These are phyloP conservation scores for Leptinotarsa defecta DNA, from an alignment of 1,140 invertebrate genomes.

Conservation along the genomic window DNA sequence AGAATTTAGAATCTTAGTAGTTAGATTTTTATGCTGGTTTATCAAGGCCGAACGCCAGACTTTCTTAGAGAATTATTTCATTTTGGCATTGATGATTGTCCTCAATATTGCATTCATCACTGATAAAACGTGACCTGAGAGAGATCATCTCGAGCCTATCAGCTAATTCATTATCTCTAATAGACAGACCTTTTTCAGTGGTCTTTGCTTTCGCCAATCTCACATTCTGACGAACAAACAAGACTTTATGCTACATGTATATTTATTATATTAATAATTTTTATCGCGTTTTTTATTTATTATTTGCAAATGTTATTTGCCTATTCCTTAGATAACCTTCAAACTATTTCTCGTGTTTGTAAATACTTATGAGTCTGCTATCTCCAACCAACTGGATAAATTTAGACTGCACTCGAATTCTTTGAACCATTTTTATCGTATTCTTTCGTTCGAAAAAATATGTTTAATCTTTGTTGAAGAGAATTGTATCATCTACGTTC, in stretches of 20 bases:
- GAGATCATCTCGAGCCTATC: not conserved
- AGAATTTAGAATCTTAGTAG: too few species aligned
- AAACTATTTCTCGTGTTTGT: constrained; percentile 37
- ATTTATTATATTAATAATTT: constrained; percentile 31
- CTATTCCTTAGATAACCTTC: constrained; percentile 38
- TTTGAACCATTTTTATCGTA: constrained; percentile 12
- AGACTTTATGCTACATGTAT: constrained; percentile 21
- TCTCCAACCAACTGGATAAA: constrained; percentile 10
- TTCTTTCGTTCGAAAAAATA: constrained; percentile 13
- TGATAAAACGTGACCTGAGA: not conserved
- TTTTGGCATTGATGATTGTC: too few species aligned
- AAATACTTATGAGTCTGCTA: constrained; percentile 25
- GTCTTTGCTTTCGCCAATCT: constrained; percentile 8
- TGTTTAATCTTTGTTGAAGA: not conserved
- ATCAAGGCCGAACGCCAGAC: too few species aligned
- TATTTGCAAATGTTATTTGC: constrained; percentile 38
- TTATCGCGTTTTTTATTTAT: constrained; percentile 37
- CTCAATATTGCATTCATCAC: too few species aligned
- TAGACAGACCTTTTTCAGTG: not conserved
- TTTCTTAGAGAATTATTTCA: too few species aligned
- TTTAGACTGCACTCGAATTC: constrained; percentile 20
- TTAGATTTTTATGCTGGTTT: too few species aligned
- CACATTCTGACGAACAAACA: constrained; percentile 17
- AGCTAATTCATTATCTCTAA: not conserved
- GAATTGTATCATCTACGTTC: not conserved